These are phyloP conservation scores for Grallaria varia DNA, from an alignment of 2,113 vertebrate genomes.

Conservation along the genomic window DNA sequence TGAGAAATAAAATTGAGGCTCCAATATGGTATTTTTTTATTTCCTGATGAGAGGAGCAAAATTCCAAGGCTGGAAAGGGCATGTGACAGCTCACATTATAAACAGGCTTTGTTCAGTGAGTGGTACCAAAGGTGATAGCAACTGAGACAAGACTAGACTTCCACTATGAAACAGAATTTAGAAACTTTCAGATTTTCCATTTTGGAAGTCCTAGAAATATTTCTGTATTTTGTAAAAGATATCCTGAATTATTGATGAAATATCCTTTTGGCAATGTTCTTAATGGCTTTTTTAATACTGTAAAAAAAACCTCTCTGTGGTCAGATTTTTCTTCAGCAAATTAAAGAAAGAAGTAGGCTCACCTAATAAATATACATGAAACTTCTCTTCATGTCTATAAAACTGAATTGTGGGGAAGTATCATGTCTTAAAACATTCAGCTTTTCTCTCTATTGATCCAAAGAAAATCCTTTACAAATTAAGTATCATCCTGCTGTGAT, in stretches of 20 bases:
- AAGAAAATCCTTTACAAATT: slow-evolving; percentile 8
- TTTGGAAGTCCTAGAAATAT: background rate
- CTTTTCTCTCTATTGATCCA: background rate
- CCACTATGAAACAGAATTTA: background rate
- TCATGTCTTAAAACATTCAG: background rate
- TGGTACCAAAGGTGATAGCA: background rate
- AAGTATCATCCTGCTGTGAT: background rate
- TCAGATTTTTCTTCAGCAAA: slow-evolving; percentile 7
- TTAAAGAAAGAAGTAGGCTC: background rate
- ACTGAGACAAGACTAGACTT: background rate
- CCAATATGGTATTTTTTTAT: background rate
- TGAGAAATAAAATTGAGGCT: background rate
- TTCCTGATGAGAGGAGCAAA: background rate
- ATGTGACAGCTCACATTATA: background rate
- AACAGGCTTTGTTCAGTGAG: background rate
- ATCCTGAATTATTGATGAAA: slow-evolving; percentile 51
- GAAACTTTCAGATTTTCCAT: slow-evolving; percentile 1
- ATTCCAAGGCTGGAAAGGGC: background rate
- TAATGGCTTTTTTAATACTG: background rate
- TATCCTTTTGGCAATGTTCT: background rate
- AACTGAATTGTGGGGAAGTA: background rate
- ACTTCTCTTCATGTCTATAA: background rate
- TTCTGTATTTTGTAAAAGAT: background rate
- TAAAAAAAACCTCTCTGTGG: background rate
- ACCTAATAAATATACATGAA: slow-evolving; percentile 4